Evolutionary conservation across 2,888 invertebrate species (phyloP), one percentile per base, ranked within the genome.

Genomic region (Tyria jacobaeae): DNA sequence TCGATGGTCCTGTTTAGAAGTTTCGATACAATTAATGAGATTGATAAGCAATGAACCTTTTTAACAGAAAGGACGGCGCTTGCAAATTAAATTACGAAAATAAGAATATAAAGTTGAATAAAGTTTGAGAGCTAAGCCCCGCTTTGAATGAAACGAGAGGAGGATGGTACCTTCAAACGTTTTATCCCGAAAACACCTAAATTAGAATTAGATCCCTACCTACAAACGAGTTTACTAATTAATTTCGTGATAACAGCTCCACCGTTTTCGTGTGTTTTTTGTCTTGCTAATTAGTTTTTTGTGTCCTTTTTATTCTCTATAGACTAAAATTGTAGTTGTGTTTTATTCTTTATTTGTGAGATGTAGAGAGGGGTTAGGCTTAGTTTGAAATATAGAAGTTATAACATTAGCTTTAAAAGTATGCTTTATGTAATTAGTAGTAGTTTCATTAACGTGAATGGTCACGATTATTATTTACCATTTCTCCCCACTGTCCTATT

Each of bases 201-300:
- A 84, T 86, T 87, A 82, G 83, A 87, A 84, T 86, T 82, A 85
- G 83, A 85, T 82, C 81, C 77, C 72, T 70, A 76, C 73, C 80
- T 82, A 82, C 85, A 83, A 85, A 86, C 79, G 83, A 84, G 83
- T 84, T 83, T 71, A 78, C 85, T 86, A 87, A 87, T 88, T 88
- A 87, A 86, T 87, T 86, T 85, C 77, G 79, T 78, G 82, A 82
- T 85, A 87, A 84, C 82, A 83, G 82, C 78, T 84, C 81, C 79
- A 76, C 78, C 78, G 71, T 68, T 80, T 73, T 77, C 60, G 73
- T 72, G 66, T 66, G 64, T 73, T 81, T 81, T 83, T 82, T 81
- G 78, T 76, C 68, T 64, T 73, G 70, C 64, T 75, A 80, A 80
- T 82, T 76, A 72, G 76, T 77, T 78, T 77, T 74, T 71, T 57